These are phyloP conservation scores for Nomada lathburiana DNA, from an alignment of 2,888 invertebrate species.

Conservation along the genomic window DNA sequence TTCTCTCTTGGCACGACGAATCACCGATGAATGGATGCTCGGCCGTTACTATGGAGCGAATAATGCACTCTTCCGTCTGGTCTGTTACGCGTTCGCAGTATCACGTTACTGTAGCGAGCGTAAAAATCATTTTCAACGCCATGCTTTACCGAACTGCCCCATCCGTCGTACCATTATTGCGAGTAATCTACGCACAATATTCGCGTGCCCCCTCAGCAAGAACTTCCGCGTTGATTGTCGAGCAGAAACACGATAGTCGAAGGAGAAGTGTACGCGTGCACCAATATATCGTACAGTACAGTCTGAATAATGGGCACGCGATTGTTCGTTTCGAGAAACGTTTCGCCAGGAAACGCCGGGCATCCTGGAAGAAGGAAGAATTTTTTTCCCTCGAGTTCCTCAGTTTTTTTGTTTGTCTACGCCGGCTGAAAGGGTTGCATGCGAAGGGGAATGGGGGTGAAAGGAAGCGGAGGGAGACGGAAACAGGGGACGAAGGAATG, in stretches of 20 bases:
- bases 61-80: not conserved
- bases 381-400: slow-evolving; percentile 59
- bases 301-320: slow-evolving; percentile 13
- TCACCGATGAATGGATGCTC: slow-evolving; percentile 2
- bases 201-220: not conserved
- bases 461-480: slow-evolving; percentile 41
- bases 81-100: not conserved
- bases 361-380: slow-evolving; percentile 61
- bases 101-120: not conserved
- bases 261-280: not conserved
- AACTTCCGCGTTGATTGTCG: not conserved
- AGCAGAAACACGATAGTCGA: slow-evolving; percentile 1
- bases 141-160: no score
- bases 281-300: not conserved
- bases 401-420: slow-evolving; percentile 70
- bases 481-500: slow-evolving; percentile 32
- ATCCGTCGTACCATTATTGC: no score
- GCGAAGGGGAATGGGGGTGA: slow-evolving; percentile 22
- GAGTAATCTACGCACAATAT: not conserved
- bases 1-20: not conserved
- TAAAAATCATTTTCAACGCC: no score
- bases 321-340: slow-evolving; percentile 30
- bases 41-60: not conserved
- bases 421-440: slow-evolving; percentile 68
- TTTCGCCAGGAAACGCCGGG: slow-evolving; percentile 64